Base-by-base conservation (phyloP, 1,140 invertebrate species). In the Drosophila baimaii region DNA sequence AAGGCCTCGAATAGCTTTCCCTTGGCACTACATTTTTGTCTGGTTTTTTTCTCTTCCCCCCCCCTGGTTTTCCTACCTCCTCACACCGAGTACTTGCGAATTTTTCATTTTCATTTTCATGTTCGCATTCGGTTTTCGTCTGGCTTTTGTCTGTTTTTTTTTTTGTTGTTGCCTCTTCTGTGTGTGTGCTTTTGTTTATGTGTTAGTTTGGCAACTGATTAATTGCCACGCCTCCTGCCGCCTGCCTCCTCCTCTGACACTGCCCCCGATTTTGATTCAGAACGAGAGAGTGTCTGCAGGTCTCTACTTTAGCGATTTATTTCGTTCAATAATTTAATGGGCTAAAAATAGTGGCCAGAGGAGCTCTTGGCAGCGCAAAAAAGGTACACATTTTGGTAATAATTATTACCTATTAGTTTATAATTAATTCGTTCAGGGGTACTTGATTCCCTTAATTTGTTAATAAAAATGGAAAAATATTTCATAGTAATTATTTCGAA, bases 161-260 rank as follows among this genome's bases (percentile, higher is more conserved):
- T 25, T 25, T 25, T 8, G 6, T 65, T 35, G 37, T 62, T 61
- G 43, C 25, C 52, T 21, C n/a, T n/a, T n/a, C n/a, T 43, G 31
- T 31, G 23, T 35, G 33, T 61, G 21, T 33, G 61, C 57, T n/a
- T 49, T 68, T 58, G 44, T 68, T 76, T 56, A 27, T 58, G 52
- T 68, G 52, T 58, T 58, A 71, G 69, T 58, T 71, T 71, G 69
- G 69, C 69, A 71, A 21, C 69, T 71, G 69, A 71, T 71, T 71
- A 71, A 71, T 71, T 71, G 52, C n/a, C 65, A 49, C 33, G 51
- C 65, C 68, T 21, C n/a, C 31, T 21, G 10, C n/a, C 29, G 13
- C 39, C 19, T 39, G 12, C 19, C 39, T 15, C 25, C 31, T 27
- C 29, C 13, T 5, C 41, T 57, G 52, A 58, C 69, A 65, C 41